Percentiles rank a stretch among this genome's conserved stretches.
These are phyloP conservation scores for Symphodus melops DNA, from an alignment of 2,113 vertebrate genomes.

Conservation along the genomic window DNA sequence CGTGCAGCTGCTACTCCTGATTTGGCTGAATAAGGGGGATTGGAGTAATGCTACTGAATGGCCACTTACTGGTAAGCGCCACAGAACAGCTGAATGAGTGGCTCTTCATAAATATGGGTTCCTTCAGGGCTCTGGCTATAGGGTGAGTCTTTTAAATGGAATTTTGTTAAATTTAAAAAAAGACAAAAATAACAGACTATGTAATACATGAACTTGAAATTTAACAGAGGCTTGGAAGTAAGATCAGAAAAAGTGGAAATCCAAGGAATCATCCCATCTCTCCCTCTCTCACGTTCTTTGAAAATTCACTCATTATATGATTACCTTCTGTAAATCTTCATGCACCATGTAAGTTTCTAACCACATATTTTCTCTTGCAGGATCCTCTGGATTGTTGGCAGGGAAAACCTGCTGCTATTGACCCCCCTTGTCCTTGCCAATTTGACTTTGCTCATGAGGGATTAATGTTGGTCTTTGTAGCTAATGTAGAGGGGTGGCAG, in stretches of 20 bases:
- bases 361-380: too few relatives aligned
- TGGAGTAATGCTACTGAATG: conserved; percentile 12
- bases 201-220: neutral
- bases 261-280: neutral
- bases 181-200: neutral
- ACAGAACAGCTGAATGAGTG: conserved; percentile 8
- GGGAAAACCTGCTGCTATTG: too few relatives aligned
- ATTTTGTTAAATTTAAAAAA: neutral
- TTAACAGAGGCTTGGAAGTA: neutral
- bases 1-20: conserved; percentile 54
- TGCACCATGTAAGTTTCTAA: too few relatives aligned
- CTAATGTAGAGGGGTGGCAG: too few relatives aligned
- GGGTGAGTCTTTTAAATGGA: neutral
- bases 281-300: too few relatives aligned
- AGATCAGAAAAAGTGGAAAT: neutral
- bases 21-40: conserved; percentile 40
- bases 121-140: neutral
- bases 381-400: too few relatives aligned
- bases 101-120: neutral
- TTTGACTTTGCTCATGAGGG: too few relatives aligned
- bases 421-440: too few relatives aligned
- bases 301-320: too few relatives aligned
- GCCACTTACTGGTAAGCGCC: conserved; percentile 7
- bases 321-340: too few relatives aligned
- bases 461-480: too few relatives aligned